These are phyloP conservation scores for Musca vetustissima DNA, from an alignment of 1,140 invertebrate genomes.

Conservation along the genomic window DNA sequence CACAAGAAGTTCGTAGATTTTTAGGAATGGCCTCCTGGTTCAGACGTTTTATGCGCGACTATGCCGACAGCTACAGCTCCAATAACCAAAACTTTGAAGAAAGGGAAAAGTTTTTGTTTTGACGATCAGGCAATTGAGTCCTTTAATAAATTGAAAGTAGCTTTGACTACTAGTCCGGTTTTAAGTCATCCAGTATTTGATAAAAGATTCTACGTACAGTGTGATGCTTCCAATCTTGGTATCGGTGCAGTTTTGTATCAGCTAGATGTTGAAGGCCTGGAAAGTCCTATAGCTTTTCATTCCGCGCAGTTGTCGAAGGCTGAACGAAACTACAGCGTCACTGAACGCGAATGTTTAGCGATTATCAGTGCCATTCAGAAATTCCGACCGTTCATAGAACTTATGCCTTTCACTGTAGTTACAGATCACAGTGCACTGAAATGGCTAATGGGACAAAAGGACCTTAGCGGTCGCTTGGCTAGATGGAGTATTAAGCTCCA, in stretches of 20 bases:
- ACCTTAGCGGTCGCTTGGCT: conserved; percentile 33
- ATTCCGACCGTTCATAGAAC: conserved; percentile 55
- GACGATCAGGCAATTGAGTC: conserved; percentile 37
- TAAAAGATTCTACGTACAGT: conserved; percentile 44
- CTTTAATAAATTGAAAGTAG: conserved; percentile 41
- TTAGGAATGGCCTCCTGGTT: too few relatives aligned
- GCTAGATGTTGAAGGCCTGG: conserved; percentile 29
- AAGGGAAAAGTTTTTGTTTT: conserved; percentile 32
- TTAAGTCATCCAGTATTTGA: conserved; percentile 44
- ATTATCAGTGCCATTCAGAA: conserved; percentile 53
- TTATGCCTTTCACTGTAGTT: conserved; percentile 47
- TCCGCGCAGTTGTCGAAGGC: conserved; percentile 32
- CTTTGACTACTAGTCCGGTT: conserved; percentile 43
- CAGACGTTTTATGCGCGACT: too few relatives aligned
- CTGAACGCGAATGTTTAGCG: conserved; percentile 55
- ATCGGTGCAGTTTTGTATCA: conserved; percentile 50
- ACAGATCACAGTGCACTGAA: conserved; percentile 38
- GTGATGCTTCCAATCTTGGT: conserved; percentile 48
- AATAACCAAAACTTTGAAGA: too few relatives aligned
- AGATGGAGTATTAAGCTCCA: conserved; percentile 39
- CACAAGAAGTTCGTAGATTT: too few relatives aligned
- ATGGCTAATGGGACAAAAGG: conserved; percentile 33
- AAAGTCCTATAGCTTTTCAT: conserved; percentile 45
- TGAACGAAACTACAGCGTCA: conserved; percentile 34
- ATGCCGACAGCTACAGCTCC: too few relatives aligned